These are phyloP conservation scores for Drosophila quadrilineata DNA, from an alignment of 1,140 invertebrate genomes.

Conservation along the genomic window DNA sequence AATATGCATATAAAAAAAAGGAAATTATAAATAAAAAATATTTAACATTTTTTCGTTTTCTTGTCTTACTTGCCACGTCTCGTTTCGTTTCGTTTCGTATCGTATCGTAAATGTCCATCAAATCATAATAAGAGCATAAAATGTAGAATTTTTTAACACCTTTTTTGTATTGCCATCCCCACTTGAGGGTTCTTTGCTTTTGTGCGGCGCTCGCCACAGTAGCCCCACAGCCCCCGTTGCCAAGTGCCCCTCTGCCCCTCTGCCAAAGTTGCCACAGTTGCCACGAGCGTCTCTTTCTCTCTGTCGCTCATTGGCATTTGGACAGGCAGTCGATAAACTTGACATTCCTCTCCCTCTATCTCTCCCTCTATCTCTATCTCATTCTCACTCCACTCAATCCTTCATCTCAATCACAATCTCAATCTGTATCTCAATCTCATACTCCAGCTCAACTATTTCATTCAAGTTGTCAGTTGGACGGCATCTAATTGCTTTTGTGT, in stretches of 20 bases:
- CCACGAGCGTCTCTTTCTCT: neutral
- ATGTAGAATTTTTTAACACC: constrained; percentile 76
- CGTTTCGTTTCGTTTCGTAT: constrained; percentile 22
- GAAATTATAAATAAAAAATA: constrained; percentile 4
- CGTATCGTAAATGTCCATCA: constrained; percentile 74
- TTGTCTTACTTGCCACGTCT: neutral
- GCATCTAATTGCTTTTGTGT: constrained; percentile 78
- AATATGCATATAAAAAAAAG: constrained; percentile 32
- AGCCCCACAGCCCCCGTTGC: constrained; percentile 15
- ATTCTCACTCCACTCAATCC: constrained; percentile 14
- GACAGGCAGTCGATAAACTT: constrained; percentile 66
- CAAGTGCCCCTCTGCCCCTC: neutral
- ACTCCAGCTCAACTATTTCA: constrained; percentile 54
- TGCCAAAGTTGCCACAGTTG: neutral
- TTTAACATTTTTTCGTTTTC: constrained; percentile 11
- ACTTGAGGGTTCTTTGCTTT: constrained; percentile 49
- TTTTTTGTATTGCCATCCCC: constrained; percentile 56
- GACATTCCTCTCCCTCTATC: constrained; percentile 36
- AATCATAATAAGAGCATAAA: constrained; percentile 78
- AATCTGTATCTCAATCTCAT: neutral
- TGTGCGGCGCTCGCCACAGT: constrained; percentile 59
- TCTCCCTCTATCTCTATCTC: constrained; percentile 3
- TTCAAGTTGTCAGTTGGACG: constrained; percentile 69
- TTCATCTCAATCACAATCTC: constrained; percentile 16
- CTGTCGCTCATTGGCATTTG: constrained; percentile 56